These are phyloP conservation scores for Nicator chloris DNA, from an alignment of 2,113 vertebrate species.

Conservation along the genomic window DNA sequence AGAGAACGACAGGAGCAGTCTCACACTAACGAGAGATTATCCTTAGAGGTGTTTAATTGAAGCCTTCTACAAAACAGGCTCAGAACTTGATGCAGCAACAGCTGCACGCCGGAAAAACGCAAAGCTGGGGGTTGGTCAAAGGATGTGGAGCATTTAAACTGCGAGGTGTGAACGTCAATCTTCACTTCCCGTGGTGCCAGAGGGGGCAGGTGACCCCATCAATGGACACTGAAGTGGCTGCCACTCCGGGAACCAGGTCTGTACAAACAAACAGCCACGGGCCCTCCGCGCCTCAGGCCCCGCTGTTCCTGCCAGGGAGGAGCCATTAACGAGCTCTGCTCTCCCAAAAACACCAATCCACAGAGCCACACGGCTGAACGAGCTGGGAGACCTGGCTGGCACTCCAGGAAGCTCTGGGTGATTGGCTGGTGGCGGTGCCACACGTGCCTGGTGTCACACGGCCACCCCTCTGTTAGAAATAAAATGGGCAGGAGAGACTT, in stretches of 20 bases:
- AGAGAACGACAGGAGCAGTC: not conserved
- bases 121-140: not conserved
- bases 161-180: not conserved
- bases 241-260: not conserved
- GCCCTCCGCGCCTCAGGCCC: not conserved
- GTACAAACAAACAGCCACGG: not conserved
- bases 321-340: not conserved
- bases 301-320: not conserved
- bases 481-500: no score
- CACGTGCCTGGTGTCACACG: not conserved
- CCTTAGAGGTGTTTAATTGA: conserved; percentile 24
- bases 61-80: not conserved
- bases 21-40: conserved; percentile 31
- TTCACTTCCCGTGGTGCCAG: not conserved
- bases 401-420: not conserved
- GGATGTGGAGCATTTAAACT: not conserved
- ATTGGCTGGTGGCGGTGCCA: not conserved
- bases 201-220: not conserved
- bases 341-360: not conserved
- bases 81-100: not conserved
- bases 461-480: no score
- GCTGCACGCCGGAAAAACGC: not conserved
- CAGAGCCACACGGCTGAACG: not conserved
- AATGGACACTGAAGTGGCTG: not conserved
- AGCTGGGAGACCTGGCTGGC: not conserved